These are phyloP conservation scores for Cyrtodaria siliqua DNA, from an alignment of 2,888 invertebrate species.

Conservation along the genomic window DNA sequence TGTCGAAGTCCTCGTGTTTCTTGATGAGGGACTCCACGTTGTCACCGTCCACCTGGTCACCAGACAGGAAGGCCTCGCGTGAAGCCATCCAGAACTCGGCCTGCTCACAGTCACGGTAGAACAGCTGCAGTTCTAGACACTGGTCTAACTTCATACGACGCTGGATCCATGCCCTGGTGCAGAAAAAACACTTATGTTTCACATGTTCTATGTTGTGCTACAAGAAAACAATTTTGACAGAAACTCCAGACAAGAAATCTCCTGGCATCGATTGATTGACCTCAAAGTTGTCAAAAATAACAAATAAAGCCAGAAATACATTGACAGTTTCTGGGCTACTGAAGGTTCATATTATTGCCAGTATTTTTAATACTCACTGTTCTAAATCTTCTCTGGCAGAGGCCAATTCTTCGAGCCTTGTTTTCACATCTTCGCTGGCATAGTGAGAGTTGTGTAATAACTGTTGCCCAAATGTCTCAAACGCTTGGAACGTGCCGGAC, in stretches of 20 bases:
- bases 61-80: constrained; percentile 96
- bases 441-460: constrained; percentile 98
- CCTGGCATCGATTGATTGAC: too few species aligned
- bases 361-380: constrained; percentile 89
- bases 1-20: constrained; percentile 99
- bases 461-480: constrained; percentile 99
- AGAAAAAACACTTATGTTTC: too few species aligned
- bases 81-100: constrained; percentile 99
- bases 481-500: constrained; percentile 98
- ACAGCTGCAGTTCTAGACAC: constrained; percentile 98
- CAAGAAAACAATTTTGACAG: too few species aligned
- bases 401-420: constrained; percentile 96
- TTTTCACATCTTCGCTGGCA: constrained; percentile 97
- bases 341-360: too few species aligned
- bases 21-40: constrained; percentile 99
- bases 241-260: too few species aligned
- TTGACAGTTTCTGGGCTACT: too few species aligned
- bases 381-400: constrained; percentile 95
- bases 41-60: constrained; percentile 94
- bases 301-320: too few species aligned
- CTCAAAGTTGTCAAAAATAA: too few species aligned
- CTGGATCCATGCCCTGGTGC: constrained; percentile 96
- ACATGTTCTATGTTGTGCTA: too few species aligned
- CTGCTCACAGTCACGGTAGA: constrained; percentile 99
- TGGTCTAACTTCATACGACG: constrained; percentile 98